phyloP scores from a whole-genome alignment of 2,888 invertebrate genomes.

The Melikaiella ostensackeni region DNA sequence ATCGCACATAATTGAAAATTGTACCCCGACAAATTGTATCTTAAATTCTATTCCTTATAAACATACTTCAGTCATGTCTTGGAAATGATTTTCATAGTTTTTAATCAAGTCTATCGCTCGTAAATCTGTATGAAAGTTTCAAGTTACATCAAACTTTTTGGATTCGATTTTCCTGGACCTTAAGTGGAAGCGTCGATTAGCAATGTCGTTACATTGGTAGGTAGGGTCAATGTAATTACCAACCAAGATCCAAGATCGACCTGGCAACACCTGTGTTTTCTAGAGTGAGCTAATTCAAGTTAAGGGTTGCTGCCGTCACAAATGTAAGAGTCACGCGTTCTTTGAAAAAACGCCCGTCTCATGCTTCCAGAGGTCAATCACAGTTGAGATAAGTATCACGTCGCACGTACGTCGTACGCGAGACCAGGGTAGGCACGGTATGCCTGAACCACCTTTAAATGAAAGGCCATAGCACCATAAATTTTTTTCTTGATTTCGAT shows the following conservation, averaged over 20 bases:
- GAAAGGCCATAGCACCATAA: no score
- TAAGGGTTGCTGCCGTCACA: conserved; percentile 34
- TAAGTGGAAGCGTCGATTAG: neutral
- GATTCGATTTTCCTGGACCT: neutral
- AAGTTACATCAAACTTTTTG: neutral
- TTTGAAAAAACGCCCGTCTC: conserved; percentile 29
- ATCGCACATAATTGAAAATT: no score
- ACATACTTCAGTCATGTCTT: neutral
- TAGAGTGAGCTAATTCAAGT: conserved; percentile 17
- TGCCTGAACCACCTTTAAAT: no score
- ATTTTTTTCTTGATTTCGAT: no score
- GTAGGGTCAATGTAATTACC: conserved; percentile 25
- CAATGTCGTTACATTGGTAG: neutral
- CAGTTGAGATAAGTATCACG: conserved; percentile 49
- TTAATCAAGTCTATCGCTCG: neutral
- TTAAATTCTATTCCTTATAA: neutral
- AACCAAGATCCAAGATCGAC: conserved; percentile 5
- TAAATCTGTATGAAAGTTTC: neutral
- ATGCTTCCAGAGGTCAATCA: conserved; percentile 25
- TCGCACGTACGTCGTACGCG: conserved; percentile 46
- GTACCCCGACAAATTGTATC: no score
- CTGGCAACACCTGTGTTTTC: conserved; percentile 37
- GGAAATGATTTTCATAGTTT: neutral
- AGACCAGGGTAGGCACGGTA: conserved; percentile 45
- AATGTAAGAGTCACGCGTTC: conserved; percentile 30